Percentiles rank a stretch among this genome's conserved stretches.
phyloP scores from a whole-genome alignment of 2,113 vertebrate species.

The Acrocephalus arundinaceus region DNA sequence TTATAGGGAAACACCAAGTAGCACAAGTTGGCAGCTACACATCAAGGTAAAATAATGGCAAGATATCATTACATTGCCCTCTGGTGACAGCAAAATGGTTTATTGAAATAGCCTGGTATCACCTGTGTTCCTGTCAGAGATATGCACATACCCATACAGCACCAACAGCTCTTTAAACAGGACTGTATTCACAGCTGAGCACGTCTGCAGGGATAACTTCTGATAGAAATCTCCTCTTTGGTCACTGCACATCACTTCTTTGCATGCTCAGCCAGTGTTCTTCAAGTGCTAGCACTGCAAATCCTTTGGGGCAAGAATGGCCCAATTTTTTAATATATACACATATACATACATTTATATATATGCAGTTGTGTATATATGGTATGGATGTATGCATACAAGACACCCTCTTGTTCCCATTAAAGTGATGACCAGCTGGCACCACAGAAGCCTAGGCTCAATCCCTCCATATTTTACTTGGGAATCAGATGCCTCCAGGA shows the following conservation, averaged over 20 bases:
- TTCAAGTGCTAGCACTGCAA: neutral
- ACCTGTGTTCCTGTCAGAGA: neutral
- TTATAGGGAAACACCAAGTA: neutral
- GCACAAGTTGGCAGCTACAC: neutral
- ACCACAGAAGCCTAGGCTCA: neutral
- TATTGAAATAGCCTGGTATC: neutral
- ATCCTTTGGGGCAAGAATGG: neutral
- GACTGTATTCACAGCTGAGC: neutral
- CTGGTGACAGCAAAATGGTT: neutral
- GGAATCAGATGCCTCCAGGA: neutral
- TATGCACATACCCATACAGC: neutral
- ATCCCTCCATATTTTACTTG: neutral
- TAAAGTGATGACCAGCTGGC: accelerated
- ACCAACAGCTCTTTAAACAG: neutral
- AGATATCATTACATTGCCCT: constrained; percentile 17
- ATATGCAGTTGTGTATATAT: accelerated
- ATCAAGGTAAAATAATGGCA: neutral
- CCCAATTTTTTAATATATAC: accelerated
- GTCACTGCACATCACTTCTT: neutral
- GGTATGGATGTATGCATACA: accelerated
- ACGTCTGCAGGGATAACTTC: neutral
- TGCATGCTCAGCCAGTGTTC: accelerated
- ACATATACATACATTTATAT: accelerated
- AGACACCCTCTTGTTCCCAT: neutral
- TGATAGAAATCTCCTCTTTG: neutral